Base-by-base conservation (phyloP, 2,888 invertebrate genomes). In the Micoletzkya japonica region DNA sequence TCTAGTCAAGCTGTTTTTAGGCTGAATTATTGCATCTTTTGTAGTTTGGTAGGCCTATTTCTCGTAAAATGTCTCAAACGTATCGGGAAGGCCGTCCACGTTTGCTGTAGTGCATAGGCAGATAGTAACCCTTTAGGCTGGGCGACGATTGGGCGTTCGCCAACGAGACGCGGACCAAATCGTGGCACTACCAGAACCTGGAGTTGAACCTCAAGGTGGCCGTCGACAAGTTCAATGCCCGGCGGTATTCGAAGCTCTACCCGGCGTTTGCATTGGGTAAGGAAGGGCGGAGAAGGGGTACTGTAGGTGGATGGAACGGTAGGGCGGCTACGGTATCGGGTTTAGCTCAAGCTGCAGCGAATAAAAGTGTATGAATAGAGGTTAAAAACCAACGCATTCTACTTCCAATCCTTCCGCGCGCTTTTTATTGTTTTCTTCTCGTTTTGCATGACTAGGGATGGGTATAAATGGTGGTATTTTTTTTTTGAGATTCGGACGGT, bases 71-170 rank as follows among this genome's bases (percentile, higher is more conserved):
- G n/a, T n/a, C n/a, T n/a, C n/a, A n/a, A n/a, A n/a, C n/a, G n/a
- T n/a, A n/a, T n/a, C n/a, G n/a, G n/a, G n/a, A n/a, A n/a, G n/a
- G n/a, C n/a, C n/a, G n/a, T n/a, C n/a, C n/a, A n/a, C n/a, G n/a
- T n/a, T n/a, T n/a, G n/a, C n/a, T n/a, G n/a, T n/a, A n/a, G n/a
- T n/a, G n/a, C n/a, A n/a, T n/a, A n/a, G n/a, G n/a, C n/a, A n/a
- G n/a, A n/a, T n/a, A n/a, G n/a, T n/a, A n/a, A n/a, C n/a, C 17
- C 2, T 74, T 20, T 60, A 78, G 96, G 70, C 89, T 98, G 56
- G 97, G 96, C 85, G 98, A 99, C 86, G 98, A 99, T 87, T 99
- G 98, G 98, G 98, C 98, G 2, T 98, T 93, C 89, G 97, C 97
- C 68, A 98, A 98, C 88, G 93, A 96, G 89, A 90, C 96, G 82